phyloP scores from a whole-genome alignment of 35 echinoderm and acorn worm species.

The Apostichopus californicus region DNA sequence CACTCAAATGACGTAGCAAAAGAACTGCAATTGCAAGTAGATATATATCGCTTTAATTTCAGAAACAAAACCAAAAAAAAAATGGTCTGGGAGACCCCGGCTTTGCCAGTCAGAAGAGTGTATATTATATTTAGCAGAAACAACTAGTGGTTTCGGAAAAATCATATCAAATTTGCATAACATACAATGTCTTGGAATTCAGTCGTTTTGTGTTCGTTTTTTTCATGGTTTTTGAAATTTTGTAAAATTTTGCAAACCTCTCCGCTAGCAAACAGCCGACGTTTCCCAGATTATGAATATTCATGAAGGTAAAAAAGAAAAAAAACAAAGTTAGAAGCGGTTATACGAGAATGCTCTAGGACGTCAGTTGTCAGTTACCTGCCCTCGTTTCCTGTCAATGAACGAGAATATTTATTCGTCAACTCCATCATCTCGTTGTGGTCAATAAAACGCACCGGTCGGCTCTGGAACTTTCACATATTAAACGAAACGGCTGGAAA shows the following conservation, averaged over 20 bases:
- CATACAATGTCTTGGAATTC: too few species aligned
- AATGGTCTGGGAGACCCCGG: too few species aligned
- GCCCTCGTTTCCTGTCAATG: conserved; percentile 52
- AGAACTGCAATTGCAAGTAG: too few species aligned
- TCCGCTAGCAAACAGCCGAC: background rate
- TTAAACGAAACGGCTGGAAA: conserved; percentile 44
- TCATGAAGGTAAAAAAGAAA: background rate
- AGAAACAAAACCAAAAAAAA: too few species aligned
- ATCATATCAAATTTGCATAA: too few species aligned
- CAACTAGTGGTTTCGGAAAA: too few species aligned
- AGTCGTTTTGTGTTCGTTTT: background rate
- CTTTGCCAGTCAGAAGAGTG: too few species aligned
- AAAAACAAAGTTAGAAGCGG: background rate
- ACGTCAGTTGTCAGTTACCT: conserved; percentile 52
- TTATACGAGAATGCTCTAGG: conserved; percentile 23
- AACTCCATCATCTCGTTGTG: conserved; percentile 27
- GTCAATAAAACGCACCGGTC: conserved; percentile 44
- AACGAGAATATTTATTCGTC: conserved; percentile 41
- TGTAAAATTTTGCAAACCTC: too few species aligned
- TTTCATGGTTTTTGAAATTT: background rate
- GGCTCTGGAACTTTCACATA: conserved; percentile 51
- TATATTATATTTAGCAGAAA: too few species aligned
- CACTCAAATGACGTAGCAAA: too few species aligned
- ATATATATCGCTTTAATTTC: too few species aligned
- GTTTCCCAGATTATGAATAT: background rate